These are phyloP conservation scores for Bombus polaris DNA, from an alignment of 1,140 invertebrate species.

Conservation along the genomic window DNA sequence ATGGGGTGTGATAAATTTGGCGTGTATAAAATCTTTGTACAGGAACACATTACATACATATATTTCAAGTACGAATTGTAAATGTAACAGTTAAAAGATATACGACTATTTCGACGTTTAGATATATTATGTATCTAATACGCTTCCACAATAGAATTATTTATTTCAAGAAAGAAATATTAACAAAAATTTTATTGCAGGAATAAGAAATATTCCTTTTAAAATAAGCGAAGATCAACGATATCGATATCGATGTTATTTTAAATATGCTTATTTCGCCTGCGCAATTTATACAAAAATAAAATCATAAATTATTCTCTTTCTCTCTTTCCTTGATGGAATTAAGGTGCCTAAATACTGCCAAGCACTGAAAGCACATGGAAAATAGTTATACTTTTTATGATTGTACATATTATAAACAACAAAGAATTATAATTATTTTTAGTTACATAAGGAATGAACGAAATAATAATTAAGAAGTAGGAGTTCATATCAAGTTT, in stretches of 20 bases:
- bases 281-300: slow-evolving; percentile 10
- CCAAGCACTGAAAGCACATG: slow-evolving; percentile 47
- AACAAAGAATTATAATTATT: slow-evolving; percentile 10
- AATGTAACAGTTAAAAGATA: slow-evolving; percentile 18
- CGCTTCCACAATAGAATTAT: slow-evolving; percentile 26
- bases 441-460: slow-evolving; percentile 9
- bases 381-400: slow-evolving; percentile 28
- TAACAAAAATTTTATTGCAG: slow-evolving; percentile 10
- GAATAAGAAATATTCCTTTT: slow-evolving; percentile 5
- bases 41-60: neutral
- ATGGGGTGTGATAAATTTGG: slow-evolving; percentile 19
- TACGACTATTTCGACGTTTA: neutral
- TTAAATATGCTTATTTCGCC: slow-evolving; percentile 20
- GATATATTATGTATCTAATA: slow-evolving; percentile 9
- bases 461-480: neutral
- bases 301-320: slow-evolving; percentile 28
- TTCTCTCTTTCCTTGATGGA: slow-evolving; percentile 33
- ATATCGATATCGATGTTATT: slow-evolving; percentile 21
- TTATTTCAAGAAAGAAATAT: slow-evolving; percentile 29
- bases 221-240: neutral
- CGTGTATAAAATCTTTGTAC: slow-evolving; percentile 17
- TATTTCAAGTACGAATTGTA: slow-evolving; percentile 36
- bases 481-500: slow-evolving; percentile 22
- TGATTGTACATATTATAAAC: slow-evolving; percentile 49
- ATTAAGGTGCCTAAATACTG: slow-evolving; percentile 55